These are phyloP conservation scores for Pheosia gnoma DNA, from an alignment of 2,888 invertebrate species.

Conservation along the genomic window DNA sequence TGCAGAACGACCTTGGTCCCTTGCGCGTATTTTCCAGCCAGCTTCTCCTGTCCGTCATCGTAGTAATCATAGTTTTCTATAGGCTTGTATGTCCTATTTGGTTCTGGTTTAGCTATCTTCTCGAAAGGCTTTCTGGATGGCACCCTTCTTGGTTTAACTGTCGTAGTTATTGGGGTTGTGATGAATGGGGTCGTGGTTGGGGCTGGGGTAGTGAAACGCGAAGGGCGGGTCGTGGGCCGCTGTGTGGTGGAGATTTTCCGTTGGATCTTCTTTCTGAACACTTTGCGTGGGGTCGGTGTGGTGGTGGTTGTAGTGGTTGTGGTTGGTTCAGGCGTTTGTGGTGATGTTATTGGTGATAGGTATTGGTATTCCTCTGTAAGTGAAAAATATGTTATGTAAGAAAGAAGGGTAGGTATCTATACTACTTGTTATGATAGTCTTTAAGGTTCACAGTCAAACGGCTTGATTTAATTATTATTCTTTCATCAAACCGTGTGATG, in stretches of 20 bases:
- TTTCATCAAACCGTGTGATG: too few species aligned
- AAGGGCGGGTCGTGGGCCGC: slow-evolving; percentile 41
- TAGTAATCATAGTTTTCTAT: slow-evolving; percentile 87
- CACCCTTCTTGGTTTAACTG: slow-evolving; percentile 35
- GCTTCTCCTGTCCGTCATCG: slow-evolving; percentile 86
- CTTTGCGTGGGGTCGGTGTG: slow-evolving; percentile 44
- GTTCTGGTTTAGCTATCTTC: slow-evolving; percentile 49
- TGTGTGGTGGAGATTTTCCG: slow-evolving; percentile 67
- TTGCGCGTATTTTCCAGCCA: slow-evolving; percentile 69
- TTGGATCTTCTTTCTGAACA: slow-evolving; percentile 64
- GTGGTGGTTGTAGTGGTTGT: slow-evolving; percentile 5
- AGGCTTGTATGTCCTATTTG: slow-evolving; percentile 59
- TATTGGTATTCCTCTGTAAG: slow-evolving; percentile 76
- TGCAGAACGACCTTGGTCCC: slow-evolving; percentile 84
- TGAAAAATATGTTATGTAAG: not conserved
- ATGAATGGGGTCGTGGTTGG: slow-evolving; percentile 23
- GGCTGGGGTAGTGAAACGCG: slow-evolving; percentile 29
- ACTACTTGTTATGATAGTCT: too few species aligned
- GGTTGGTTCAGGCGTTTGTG: slow-evolving; percentile 42
- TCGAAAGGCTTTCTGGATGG: slow-evolving; percentile 60
- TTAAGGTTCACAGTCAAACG: too few species aligned
- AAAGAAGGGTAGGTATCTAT: not conserved
- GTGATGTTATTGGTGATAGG: slow-evolving; percentile 66
- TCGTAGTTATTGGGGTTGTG: slow-evolving; percentile 15
- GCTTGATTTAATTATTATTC: too few species aligned